phyloP scores from a whole-genome alignment of 2,113 vertebrate genomes.

The Phasianus colchicus region DNA sequence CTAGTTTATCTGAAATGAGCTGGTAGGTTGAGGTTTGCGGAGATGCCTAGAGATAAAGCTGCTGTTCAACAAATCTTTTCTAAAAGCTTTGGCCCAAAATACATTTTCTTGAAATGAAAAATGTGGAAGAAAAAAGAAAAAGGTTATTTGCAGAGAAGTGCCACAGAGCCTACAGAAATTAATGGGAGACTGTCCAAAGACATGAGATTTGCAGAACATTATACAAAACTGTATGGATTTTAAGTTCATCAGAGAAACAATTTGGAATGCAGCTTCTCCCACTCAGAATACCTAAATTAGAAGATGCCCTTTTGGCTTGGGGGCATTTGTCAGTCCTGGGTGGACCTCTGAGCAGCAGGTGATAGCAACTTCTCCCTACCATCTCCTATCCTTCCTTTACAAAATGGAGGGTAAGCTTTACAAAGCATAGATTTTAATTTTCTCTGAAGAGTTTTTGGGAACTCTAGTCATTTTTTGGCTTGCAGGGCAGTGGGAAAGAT shows the following conservation, averaged over 20 bases:
- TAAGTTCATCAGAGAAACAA: not conserved
- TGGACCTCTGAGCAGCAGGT: not conserved
- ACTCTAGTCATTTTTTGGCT: not conserved
- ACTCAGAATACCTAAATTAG: not conserved
- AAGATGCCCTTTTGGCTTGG: not conserved
- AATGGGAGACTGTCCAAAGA: not conserved
- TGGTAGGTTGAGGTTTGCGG: not conserved
- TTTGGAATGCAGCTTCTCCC: not conserved
- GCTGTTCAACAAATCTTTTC: not conserved
- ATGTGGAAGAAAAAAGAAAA: not conserved
- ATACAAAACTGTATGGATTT: not conserved
- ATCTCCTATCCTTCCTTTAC: not conserved
- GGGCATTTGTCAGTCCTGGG: not conserved
- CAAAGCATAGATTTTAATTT: not conserved
- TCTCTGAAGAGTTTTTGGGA: not conserved
- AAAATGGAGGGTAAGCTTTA: not conserved
- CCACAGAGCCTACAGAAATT: not conserved
- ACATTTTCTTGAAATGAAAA: not conserved
- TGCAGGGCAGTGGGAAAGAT: not conserved
- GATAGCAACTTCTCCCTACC: too few species aligned
- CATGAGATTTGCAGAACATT: not conserved
- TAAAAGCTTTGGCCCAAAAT: not conserved
- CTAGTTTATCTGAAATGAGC: not conserved
- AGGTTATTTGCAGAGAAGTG: rapidly evolving
- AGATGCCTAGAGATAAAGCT: not conserved